A percentile compares a stretch with the other conserved stretches of the same genome.
Conservation (phyloP, 1,140 invertebrate species). For the Temnothorax curvispinosus region DNA sequence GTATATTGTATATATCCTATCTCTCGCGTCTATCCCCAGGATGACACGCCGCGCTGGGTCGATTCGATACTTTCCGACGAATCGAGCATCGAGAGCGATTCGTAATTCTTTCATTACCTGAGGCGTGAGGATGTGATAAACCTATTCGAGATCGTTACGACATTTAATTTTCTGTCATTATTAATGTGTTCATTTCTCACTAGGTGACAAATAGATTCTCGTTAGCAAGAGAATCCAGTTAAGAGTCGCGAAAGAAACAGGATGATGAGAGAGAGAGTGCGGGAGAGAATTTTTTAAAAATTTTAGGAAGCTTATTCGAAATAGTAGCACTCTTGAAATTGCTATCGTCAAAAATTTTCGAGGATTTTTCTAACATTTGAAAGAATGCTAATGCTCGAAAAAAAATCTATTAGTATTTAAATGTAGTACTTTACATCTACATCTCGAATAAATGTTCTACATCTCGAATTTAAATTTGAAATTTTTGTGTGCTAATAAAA, state of each 20-base stretch:
- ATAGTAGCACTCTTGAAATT: background rate
- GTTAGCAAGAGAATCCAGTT: background rate
- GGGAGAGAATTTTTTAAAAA: background rate
- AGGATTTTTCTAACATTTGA: background rate
- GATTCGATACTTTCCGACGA: constrained; percentile 43
- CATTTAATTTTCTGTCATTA: constrained; percentile 37
- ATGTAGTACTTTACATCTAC: background rate
- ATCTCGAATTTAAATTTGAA: background rate
- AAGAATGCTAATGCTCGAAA: background rate
- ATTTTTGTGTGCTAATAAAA: constrained; percentile 1
- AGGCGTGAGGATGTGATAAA: background rate
- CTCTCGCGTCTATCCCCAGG: background rate
- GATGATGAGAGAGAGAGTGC: background rate
- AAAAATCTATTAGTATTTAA: background rate
- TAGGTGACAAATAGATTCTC: background rate
- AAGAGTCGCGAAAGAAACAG: background rate
- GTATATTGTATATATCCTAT: background rate
- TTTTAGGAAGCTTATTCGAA: background rate
- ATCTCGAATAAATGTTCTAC: constrained; percentile 6
- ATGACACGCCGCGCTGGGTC: constrained; percentile 4
- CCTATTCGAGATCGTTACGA: background rate
- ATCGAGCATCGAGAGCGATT: constrained; percentile 29
- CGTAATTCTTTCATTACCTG: constrained; percentile 16
- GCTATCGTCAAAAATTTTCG: background rate
- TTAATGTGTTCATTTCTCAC: background rate